Conservation (phyloP, 2,888 invertebrate genomes). For the Erebia aethiops region DNA sequence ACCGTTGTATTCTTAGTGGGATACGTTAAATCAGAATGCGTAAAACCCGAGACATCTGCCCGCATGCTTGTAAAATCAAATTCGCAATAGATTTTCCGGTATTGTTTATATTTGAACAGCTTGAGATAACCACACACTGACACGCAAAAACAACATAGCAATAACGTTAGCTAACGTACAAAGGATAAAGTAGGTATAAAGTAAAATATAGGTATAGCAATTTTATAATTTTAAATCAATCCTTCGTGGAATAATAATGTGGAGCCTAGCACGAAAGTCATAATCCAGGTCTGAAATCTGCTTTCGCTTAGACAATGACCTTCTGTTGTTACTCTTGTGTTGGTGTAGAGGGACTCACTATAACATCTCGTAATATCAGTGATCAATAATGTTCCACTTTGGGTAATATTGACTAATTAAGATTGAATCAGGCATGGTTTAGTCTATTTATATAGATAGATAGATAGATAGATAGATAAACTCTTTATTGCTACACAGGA, state of each 20-base stretch:
- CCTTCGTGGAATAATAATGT: slow-evolving; percentile 53
- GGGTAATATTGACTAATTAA: too few species aligned
- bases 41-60: neutral
- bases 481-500: too few species aligned
- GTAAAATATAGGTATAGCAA: slow-evolving; percentile 48
- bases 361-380: slow-evolving; percentile 39
- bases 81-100: neutral
- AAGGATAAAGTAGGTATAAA: slow-evolving; percentile 42
- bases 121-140: slow-evolving; percentile 47
- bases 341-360: slow-evolving; percentile 55
- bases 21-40: too few species aligned
- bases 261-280: slow-evolving; percentile 59
- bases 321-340: slow-evolving; percentile 57
- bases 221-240: too few species aligned
- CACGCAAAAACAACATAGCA: slow-evolving; percentile 58
- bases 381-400: too few species aligned
- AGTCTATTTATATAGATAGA: too few species aligned
- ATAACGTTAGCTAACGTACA: slow-evolving; percentile 53
- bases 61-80: neutral
- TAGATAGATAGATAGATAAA: too few species aligned
- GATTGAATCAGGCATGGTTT: too few species aligned
- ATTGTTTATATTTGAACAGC: neutral
- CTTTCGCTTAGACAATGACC: slow-evolving; percentile 67
- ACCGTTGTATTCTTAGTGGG: too few species aligned
- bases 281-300: slow-evolving; percentile 49